Conservation (phyloP, 1,140 invertebrate species). For the Ptiloglossa arizonensis region DNA sequence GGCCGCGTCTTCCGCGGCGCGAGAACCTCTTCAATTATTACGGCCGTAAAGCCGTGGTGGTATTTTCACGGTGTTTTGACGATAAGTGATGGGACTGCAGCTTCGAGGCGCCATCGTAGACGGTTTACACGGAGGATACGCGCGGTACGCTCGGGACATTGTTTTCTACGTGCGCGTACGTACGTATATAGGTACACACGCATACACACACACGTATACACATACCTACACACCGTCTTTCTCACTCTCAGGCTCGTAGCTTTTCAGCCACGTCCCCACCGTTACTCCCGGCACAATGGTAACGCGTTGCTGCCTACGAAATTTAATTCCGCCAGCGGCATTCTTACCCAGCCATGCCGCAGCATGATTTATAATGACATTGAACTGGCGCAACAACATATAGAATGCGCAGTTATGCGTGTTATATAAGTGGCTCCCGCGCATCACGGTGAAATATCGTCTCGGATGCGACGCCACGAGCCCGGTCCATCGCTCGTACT, state of each 20-base stretch:
- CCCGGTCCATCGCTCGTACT: neutral
- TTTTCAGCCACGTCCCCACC: conserved; percentile 3
- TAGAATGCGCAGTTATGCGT: conserved; percentile 31
- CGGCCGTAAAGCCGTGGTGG: conserved; percentile 41
- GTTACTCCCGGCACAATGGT: conserved; percentile 26
- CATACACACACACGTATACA: too few species aligned
- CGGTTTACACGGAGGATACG: conserved; percentile 16
- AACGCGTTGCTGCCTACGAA: conserved; percentile 47
- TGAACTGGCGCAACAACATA: conserved; percentile 32
- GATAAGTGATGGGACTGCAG: conserved; percentile 65
- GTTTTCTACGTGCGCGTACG: conserved; percentile 32
- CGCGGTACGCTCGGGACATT: conserved; percentile 39
- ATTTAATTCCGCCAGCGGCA: conserved; percentile 55
- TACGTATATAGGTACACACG: too few species aligned
- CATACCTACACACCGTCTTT: too few species aligned
- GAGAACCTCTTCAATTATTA: conserved; percentile 65
- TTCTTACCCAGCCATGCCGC: conserved; percentile 39
- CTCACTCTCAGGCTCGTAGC: neutral
- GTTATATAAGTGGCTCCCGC: conserved; percentile 30
- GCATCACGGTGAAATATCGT: conserved; percentile 37
- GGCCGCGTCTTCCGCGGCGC: neutral
- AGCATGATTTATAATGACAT: conserved; percentile 55
- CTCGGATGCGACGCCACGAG: neutral
- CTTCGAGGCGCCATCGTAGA: conserved; percentile 32
- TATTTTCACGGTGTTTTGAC: conserved; percentile 67